Conservation (phyloP, 2,797 vertebrate genomes). For the Poeciliopsis infans region DNA sequence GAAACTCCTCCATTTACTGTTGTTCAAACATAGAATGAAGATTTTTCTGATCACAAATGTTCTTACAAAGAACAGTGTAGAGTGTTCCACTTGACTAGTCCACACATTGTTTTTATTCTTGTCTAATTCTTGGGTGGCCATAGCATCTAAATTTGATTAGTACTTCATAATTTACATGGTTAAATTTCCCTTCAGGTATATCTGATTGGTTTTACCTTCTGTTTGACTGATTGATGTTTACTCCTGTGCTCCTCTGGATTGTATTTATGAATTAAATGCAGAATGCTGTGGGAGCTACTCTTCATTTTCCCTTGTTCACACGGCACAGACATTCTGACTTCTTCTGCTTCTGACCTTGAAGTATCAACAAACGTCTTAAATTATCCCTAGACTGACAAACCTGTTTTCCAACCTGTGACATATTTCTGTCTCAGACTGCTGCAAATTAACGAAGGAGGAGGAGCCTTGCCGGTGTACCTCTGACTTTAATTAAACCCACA, state of each 20-base stretch:
- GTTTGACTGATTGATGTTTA: background rate
- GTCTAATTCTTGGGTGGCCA: background rate
- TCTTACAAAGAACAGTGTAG: background rate
- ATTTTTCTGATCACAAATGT: background rate
- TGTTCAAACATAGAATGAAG: background rate
- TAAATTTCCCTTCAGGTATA: background rate
- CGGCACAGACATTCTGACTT: background rate
- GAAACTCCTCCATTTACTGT: background rate
- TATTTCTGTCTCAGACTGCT: constrained; percentile 38
- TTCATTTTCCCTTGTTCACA: constrained; percentile 19
- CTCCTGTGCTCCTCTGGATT: background rate
- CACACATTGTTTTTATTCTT: background rate
- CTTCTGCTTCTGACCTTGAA: constrained; percentile 23
- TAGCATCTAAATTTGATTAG: background rate
- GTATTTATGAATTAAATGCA: background rate
- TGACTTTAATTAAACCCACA: constrained; percentile 57
- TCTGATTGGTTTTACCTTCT: background rate
- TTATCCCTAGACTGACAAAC: constrained; percentile 44
- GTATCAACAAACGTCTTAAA: constrained; percentile 43
- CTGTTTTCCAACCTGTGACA: constrained; percentile 45
- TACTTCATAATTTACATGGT: background rate
- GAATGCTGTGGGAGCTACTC: background rate
- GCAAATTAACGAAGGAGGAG: constrained; percentile 46
- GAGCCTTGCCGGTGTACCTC: constrained; percentile 23
- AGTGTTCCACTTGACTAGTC: background rate